Evolutionary conservation across 2,797 vertebrate species (phyloP).

Genomic region (Chiroxiphia lanceolata): DNA sequence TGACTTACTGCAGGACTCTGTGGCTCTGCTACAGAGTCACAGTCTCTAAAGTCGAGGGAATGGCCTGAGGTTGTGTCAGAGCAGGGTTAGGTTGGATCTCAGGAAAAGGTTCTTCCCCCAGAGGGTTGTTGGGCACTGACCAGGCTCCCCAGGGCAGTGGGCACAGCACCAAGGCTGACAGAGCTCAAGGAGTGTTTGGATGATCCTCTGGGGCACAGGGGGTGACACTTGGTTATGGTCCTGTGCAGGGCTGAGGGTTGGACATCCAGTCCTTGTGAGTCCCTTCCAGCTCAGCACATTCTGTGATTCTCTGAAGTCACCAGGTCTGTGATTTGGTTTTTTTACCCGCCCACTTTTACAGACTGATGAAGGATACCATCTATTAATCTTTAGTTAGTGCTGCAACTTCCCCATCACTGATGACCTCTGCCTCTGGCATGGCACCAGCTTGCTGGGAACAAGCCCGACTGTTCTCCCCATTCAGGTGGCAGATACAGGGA

Average conservation of each 20-base stretch:
- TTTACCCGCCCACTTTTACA: neutral
- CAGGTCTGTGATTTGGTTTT: neutral
- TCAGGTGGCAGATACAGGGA: neutral
- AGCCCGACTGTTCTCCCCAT: neutral
- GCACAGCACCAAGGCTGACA: neutral
- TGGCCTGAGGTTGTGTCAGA: neutral
- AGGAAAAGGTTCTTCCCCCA: neutral
- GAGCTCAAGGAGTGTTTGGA: neutral
- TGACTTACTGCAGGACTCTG: neutral
- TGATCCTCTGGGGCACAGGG: neutral
- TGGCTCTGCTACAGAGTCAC: neutral
- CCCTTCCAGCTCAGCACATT: neutral
- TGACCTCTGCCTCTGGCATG: neutral
- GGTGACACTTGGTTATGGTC: neutral
- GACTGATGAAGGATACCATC: neutral
- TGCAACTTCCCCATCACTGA: neutral
- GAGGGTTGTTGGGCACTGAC: neutral
- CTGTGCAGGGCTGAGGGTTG: neutral
- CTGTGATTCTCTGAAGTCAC: neutral
- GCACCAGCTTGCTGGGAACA: neutral
- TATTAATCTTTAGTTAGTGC: constrained; percentile 39
- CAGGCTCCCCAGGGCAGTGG: neutral
- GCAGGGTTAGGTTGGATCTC: neutral
- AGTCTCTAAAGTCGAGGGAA: neutral
- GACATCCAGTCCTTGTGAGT: neutral